Evolutionary conservation across 2,888 invertebrate species (phyloP).

Genomic region (Andricus curvator): DNA sequence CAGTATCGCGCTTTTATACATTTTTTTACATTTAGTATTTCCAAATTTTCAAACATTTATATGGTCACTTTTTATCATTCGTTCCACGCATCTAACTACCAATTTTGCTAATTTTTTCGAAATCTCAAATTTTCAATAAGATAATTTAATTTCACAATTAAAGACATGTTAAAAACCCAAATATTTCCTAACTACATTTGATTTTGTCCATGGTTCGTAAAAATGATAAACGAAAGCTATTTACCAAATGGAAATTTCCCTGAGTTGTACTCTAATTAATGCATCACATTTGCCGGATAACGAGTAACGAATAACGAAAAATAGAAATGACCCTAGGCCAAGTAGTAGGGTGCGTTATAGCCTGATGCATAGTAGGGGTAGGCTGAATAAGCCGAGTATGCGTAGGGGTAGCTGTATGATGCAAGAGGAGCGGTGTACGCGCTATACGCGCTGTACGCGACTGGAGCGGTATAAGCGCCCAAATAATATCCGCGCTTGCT

Average conservation of each 20-base stretch:
- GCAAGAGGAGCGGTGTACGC: constrained; percentile 69
- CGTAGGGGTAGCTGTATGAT: constrained; percentile 64
- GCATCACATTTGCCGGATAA: neutral
- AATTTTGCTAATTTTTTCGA: neutral
- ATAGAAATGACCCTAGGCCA: constrained; percentile 51
- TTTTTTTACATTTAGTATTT: constrained; percentile 15
- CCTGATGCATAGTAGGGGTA: constrained; percentile 68
- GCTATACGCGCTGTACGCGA: constrained; percentile 63
- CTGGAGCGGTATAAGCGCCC: constrained; percentile 69
- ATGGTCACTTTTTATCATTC: neutral
- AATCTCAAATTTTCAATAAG: neutral
- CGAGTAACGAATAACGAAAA: neutral
- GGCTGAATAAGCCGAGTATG: constrained; percentile 64
- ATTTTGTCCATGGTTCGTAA: neutral
- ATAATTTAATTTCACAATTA: neutral
- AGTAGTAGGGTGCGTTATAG: constrained; percentile 68
- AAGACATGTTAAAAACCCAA: neutral
- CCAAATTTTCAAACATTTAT: neutral
- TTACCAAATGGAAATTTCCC: neutral
- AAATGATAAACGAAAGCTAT: neutral
- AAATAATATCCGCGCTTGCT: constrained; percentile 68
- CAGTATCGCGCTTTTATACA: constrained; percentile 6
- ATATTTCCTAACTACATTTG: neutral
- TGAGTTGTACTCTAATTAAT: neutral
- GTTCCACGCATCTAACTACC: neutral